A percentile compares a stretch with the other conserved stretches of the same genome.
These are phyloP conservation scores for Aegotheles bennettii DNA, from an alignment of 2,113 vertebrate genomes.

Conservation along the genomic window DNA sequence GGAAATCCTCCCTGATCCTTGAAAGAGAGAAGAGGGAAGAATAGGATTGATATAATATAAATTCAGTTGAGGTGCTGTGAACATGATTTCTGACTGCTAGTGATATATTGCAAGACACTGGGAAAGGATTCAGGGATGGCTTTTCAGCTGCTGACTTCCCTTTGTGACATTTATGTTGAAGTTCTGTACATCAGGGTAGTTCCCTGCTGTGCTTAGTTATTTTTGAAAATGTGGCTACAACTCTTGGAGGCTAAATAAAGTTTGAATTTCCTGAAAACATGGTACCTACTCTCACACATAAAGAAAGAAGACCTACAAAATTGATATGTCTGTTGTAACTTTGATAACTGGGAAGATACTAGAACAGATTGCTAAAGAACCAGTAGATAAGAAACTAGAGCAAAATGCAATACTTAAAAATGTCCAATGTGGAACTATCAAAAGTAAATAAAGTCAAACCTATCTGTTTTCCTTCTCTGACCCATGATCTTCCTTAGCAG, in stretches of 20 bases:
- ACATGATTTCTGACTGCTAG: not conserved
- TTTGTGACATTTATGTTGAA: not conserved
- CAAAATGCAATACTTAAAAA: not conserved
- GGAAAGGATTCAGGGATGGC: not conserved
- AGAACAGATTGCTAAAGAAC: not conserved
- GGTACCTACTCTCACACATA: not conserved
- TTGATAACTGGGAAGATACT: not conserved
- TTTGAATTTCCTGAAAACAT: not conserved
- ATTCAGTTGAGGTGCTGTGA: not conserved
- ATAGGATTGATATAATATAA: not conserved
- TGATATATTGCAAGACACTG: not conserved
- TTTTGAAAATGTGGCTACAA: not conserved
- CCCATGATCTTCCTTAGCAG: not conserved
- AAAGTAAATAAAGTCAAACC: not conserved
- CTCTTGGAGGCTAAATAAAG: not conserved
- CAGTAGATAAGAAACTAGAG: not conserved
- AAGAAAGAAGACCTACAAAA: not conserved
- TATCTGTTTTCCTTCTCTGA: not conserved
- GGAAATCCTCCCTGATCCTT: not conserved
- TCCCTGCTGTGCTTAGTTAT: not conserved
- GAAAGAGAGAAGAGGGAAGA: not conserved
- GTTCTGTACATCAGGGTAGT: not conserved
- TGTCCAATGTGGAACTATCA: not conserved
- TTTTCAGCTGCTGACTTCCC: not conserved
- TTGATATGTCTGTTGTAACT: not conserved